Evolutionary conservation across 2,113 vertebrate genomes (phyloP).

Genomic region (Bos javanicus): DNA sequence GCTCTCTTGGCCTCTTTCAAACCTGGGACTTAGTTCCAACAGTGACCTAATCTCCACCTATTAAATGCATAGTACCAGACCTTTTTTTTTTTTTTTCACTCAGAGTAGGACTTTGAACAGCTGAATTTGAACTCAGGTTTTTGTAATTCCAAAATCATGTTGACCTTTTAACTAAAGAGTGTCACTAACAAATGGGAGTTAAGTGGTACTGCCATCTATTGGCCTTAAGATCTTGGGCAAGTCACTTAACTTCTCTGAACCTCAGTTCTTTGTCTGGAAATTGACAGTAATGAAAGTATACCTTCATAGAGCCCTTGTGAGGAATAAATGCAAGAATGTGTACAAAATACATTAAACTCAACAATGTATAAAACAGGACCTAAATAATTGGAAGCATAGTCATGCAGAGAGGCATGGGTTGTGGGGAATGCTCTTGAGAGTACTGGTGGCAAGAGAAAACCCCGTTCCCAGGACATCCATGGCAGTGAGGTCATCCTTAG

Average conservation of each 20-base stretch:
- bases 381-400: not conserved
- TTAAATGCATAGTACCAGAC: not conserved
- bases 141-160: not conserved
- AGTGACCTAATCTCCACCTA: not conserved
- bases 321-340: not conserved
- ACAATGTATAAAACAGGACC: not conserved
- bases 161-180: not conserved
- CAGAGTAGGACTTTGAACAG: not conserved
- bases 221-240: not conserved
- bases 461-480: not conserved
- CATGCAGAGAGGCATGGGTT: not conserved
- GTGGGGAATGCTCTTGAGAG: not conserved
- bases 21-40: not conserved
- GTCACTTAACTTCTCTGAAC: not conserved
- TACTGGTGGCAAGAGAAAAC: no score
- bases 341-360: not conserved
- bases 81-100: not conserved
- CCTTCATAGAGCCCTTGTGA: not conserved
- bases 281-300: not conserved
- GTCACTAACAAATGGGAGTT: not conserved
- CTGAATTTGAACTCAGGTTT: not conserved
- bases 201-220: not conserved
- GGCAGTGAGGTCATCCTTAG: no score
- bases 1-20: not conserved
- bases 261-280: not conserved